Evolutionary conservation across 2,888 invertebrate species (phyloP), one percentile per base, ranked within the genome.

Genomic region (Yponomeuta cagnagella): DNA sequence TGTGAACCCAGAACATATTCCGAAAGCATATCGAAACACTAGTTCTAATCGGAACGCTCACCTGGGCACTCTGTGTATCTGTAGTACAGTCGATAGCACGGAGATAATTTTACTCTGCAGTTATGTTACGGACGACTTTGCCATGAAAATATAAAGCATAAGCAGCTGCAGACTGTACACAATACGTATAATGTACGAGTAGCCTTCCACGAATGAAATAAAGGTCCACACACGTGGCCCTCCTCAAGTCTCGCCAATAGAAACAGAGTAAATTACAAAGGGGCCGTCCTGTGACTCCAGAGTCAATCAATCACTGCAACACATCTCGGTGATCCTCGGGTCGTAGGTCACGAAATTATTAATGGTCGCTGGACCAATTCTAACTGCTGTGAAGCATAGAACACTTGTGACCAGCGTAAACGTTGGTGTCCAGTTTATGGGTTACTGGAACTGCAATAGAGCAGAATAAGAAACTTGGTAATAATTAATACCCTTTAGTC

Each of bases 291-390:
- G 70, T 76, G 68, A 68, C 68, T 73, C 74, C 72, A 74, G 73
- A 74, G 74, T 78, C 79, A 74, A 82, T 81, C 81, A 80, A 82
- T 82, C 82, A 80, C 76, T 72, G 76, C 75, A 74, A 74, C 73
- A 73, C 74, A 74, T 75, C 43, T 43, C 73, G 72, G 74, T 71
- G 73, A 23, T 33, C 33, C 37, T 65, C 10, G 30, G 63, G 74
- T 68, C 71, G 65, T 74, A 73, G 73, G 74, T 72, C 71, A 74
- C 73, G 73, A 73, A 74, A 73, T 76, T 76, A 77, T 76, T 76
- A 76, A 76, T 76, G 76, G 73, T n/a, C 37, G 37, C 37, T 37
- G 43, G 43, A 37, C 43, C 68, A 68, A 33, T 68, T 37, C 68
- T 37, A 63, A 70, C 63, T 30, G 48, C 48, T 15, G 37, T 15